phyloP scores from a whole-genome alignment of 1,140 invertebrate species.

The Zaprionus nigranus region DNA sequence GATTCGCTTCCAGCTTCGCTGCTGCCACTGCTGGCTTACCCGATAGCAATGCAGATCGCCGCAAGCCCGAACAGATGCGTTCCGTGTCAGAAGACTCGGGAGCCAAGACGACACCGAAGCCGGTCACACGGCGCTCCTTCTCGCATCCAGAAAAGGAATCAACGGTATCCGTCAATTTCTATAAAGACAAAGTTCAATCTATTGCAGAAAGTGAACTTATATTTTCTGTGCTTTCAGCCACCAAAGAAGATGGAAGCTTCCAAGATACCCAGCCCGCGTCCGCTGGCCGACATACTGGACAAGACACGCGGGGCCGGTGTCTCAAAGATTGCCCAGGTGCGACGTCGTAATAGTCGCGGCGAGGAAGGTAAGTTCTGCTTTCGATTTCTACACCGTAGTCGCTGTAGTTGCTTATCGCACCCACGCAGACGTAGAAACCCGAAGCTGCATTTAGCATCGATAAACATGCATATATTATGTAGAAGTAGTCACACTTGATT shows the following conservation, averaged over 20 bases:
- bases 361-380: slow-evolving; percentile 70
- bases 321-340: slow-evolving; percentile 68
- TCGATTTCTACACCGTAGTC: slow-evolving; percentile 36
- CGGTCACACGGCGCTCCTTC: slow-evolving; percentile 78
- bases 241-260: slow-evolving; percentile 73
- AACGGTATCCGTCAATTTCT: slow-evolving; percentile 47
- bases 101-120: slow-evolving; percentile 73
- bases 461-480: slow-evolving; percentile 38
- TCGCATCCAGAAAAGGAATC: slow-evolving; percentile 84
- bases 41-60: slow-evolving; percentile 51
- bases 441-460: slow-evolving; percentile 53
- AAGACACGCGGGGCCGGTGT: slow-evolving; percentile 61
- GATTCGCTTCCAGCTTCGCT: background rate
- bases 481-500: slow-evolving; percentile 66
- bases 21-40: background rate
- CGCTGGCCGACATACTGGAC: slow-evolving; percentile 77
- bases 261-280: slow-evolving; percentile 80
- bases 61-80: slow-evolving; percentile 83
- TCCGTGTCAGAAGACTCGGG: slow-evolving; percentile 84
- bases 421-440: slow-evolving; percentile 67
- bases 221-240: slow-evolving; percentile 40
- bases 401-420: slow-evolving; percentile 54
- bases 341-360: slow-evolving; percentile 72
- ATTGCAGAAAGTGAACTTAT: background rate
- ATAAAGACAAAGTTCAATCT: background rate